These are phyloP conservation scores for Pangasius djambal DNA, from an alignment of 2,797 vertebrate species.

Conservation along the genomic window DNA sequence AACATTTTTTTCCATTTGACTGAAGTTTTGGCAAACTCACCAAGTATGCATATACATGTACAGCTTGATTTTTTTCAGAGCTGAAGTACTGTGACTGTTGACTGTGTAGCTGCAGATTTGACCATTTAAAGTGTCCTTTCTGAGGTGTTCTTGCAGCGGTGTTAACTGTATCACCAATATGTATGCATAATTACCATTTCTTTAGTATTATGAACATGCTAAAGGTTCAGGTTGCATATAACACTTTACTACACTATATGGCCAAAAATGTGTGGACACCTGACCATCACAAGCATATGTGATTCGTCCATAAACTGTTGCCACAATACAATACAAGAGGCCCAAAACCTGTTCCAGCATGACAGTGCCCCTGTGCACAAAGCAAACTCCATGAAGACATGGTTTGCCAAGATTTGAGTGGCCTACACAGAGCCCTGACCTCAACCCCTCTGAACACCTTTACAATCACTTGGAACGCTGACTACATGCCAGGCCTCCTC, in stretches of 20 bases:
- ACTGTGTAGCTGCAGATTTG: neutral
- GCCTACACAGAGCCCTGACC: too few species aligned
- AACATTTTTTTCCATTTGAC: conserved; percentile 23
- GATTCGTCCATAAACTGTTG: neutral
- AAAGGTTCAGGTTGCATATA: neutral
- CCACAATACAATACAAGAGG: too few species aligned
- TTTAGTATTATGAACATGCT: neutral
- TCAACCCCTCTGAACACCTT: neutral
- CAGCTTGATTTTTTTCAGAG: neutral
- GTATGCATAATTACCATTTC: neutral
- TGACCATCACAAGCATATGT: neutral
- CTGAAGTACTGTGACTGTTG: neutral
- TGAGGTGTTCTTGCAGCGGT: neutral
- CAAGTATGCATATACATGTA: neutral
- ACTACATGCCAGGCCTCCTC: neutral
- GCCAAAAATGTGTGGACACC: neutral
- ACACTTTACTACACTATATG: neutral
- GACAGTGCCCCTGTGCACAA: neutral
- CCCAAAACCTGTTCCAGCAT: neutral
- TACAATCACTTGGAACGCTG: neutral
- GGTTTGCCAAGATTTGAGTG: neutral
- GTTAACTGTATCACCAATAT: neutral
- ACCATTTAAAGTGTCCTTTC: neutral
- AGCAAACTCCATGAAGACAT: neutral
- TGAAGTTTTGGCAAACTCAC: neutral